A percentile compares a stretch with the other conserved stretches of the same genome.
Evolutionary conservation across 1,140 invertebrate species (phyloP).

Genomic region (Steinernema khuongi): DNA sequence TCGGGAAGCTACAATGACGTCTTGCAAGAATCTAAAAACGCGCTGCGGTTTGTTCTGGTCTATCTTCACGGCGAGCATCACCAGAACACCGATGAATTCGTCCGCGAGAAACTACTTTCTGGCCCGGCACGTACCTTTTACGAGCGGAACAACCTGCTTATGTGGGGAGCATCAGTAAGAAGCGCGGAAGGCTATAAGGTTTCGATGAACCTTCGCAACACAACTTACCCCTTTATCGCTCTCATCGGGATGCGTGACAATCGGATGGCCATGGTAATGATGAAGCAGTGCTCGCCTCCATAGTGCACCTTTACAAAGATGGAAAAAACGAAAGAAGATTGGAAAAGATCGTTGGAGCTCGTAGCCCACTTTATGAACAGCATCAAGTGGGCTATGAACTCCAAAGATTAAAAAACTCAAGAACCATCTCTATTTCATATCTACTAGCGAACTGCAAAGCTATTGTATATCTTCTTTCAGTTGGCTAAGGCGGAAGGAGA

Average conservation of each 20-base stretch:
- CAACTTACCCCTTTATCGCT: neutral
- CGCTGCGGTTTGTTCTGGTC: neutral
- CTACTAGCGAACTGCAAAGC: neutral
- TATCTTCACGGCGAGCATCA: slow-evolving; percentile 7
- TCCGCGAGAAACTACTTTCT: neutral
- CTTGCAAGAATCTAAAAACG: neutral
- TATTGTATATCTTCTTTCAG: neutral
- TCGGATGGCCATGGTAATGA: slow-evolving; percentile 14
- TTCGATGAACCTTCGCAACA: neutral
- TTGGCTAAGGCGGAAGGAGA: neutral
- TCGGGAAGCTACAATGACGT: slow-evolving; percentile 5
- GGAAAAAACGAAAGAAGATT: too few species aligned
- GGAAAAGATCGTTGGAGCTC: too few species aligned
- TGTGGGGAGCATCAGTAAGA: slow-evolving; percentile 13
- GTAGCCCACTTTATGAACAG: too few species aligned
- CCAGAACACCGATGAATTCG: slow-evolving; percentile 8
- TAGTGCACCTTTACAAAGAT: too few species aligned
- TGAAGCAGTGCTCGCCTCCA: too few species aligned
- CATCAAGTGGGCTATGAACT: too few species aligned
- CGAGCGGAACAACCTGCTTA: neutral
- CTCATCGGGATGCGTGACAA: slow-evolving; percentile 4
- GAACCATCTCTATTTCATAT: too few species aligned
- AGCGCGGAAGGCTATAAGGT: slow-evolving; percentile 10
- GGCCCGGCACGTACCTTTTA: neutral
- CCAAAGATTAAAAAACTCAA: too few species aligned